Conservation (phyloP, 2,888 invertebrate species). For the Drosophila pseudotakahashii region DNA sequence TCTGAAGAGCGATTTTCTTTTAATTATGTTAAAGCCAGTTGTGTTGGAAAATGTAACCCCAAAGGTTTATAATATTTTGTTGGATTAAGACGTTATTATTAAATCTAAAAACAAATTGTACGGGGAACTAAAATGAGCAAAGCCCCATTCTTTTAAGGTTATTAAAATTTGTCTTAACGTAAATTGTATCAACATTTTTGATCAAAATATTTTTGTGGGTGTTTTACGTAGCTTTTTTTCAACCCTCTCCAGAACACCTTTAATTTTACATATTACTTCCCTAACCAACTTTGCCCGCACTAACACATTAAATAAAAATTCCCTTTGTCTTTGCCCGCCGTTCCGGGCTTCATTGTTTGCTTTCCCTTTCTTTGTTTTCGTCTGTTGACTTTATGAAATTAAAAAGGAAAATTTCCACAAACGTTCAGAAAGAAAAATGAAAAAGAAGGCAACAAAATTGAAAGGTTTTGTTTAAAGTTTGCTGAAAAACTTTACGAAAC, state of each 20-base stretch:
- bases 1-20: too few relatives aligned
- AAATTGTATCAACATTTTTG: too few relatives aligned
- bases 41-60: too few relatives aligned
- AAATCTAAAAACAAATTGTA: too few relatives aligned
- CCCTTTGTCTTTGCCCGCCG: conserved; percentile 25
- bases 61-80: background rate
- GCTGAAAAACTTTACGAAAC: conserved; percentile 51
- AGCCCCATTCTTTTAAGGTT: too few relatives aligned
- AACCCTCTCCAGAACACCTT: background rate
- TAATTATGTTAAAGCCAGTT: too few relatives aligned
- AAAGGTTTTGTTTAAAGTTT: conserved; percentile 70
- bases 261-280: conserved; percentile 5
- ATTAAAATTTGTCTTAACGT: too few relatives aligned
- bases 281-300: background rate
- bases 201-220: background rate
- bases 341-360: conserved; percentile 43
- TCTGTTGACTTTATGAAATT: conserved; percentile 67
- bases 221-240: background rate
- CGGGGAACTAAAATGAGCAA: too few relatives aligned
- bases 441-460: conserved; percentile 27
- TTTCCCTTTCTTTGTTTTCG: conserved; percentile 47
- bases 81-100: too few relatives aligned
- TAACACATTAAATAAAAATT: conserved; percentile 40
- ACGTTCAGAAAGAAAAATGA: conserved; percentile 5
- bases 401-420: conserved; percentile 56